These are phyloP conservation scores for Lampris megalopsis DNA, from an alignment of 2,113 vertebrate genomes.

Conservation along the genomic window DNA sequence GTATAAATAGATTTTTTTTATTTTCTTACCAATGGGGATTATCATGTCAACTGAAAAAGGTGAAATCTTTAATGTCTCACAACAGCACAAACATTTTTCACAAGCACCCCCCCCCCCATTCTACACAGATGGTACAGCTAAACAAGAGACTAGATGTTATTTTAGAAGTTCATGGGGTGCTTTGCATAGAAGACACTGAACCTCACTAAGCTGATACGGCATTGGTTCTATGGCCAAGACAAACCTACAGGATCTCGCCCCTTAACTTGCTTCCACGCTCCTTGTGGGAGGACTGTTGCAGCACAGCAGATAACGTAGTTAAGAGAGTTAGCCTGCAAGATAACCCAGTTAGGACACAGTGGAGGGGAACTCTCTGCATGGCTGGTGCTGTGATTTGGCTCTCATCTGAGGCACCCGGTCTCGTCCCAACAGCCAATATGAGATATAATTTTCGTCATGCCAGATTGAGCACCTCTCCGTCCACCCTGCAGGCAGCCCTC, in stretches of 20 bases:
- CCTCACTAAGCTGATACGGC: slow-evolving; percentile 47
- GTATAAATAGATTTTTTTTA: too few species aligned
- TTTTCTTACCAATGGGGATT: too few species aligned
- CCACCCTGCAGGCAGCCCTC: slow-evolving; percentile 40
- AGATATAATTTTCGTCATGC: slow-evolving; percentile 53
- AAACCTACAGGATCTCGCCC: slow-evolving; percentile 26
- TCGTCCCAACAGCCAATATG: slow-evolving; percentile 21
- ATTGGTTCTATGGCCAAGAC: slow-evolving; percentile 59
- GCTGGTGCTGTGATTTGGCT: slow-evolving; percentile 40
- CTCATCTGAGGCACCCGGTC: slow-evolving; percentile 31
- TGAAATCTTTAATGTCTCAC: too few species aligned
- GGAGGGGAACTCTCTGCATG: slow-evolving; percentile 7
- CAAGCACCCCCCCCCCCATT: too few species aligned
- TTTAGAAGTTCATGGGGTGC: too few species aligned
- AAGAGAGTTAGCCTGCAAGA: slow-evolving; percentile 31
- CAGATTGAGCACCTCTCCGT: slow-evolving; percentile 57
- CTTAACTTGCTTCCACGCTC: slow-evolving; percentile 22
- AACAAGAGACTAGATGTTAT: too few species aligned
- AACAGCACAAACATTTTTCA: too few species aligned
- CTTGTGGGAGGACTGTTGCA: slow-evolving; percentile 34
- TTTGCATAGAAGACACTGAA: slow-evolving; percentile 24
- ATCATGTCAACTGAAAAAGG: too few species aligned
- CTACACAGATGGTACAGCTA: too few species aligned
- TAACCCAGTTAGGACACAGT: slow-evolving; percentile 45
- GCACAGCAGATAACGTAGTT: slow-evolving; percentile 51